Evolutionary conservation across 2,113 vertebrate species (phyloP).

Genomic region (Rhynchopsitta pachyrhyncha): DNA sequence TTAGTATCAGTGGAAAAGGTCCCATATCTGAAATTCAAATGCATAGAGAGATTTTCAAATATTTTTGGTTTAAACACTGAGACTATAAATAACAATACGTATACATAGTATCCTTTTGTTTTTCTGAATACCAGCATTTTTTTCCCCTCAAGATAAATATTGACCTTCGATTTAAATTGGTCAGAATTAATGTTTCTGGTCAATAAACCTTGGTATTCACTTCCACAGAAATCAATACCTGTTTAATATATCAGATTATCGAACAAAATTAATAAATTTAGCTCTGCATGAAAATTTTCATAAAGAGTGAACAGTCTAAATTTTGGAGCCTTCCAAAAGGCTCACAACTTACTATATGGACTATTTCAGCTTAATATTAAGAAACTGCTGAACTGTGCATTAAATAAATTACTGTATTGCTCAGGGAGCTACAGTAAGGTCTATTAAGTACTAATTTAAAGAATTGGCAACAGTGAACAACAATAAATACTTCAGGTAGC

Average conservation of each 20-base stretch:
- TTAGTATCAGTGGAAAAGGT: not conserved
- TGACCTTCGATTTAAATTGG: conserved; percentile 36
- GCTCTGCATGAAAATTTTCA: not conserved
- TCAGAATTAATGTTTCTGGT: conserved; percentile 32
- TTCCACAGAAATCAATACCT: not conserved
- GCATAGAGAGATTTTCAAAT: not conserved
- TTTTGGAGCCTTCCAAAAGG: not conserved
- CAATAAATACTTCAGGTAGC: conserved; percentile 70
- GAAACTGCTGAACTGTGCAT: conserved; percentile 47
- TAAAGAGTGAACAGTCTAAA: not conserved
- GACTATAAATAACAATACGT: not conserved
- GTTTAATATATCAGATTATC: conserved; percentile 31
- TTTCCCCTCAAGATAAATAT: not conserved
- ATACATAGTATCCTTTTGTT: not conserved
- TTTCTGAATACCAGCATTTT: not conserved
- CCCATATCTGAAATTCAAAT: not conserved
- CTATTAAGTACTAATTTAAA: conserved; percentile 69
- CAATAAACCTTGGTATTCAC: conserved; percentile 39
- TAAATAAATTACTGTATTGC: conserved; percentile 58
- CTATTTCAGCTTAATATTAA: conserved; percentile 12
- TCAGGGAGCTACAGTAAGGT: conserved; percentile 57
- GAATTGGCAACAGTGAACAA: conserved; percentile 54
- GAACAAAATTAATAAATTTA: conserved; percentile 3
- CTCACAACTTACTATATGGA: not conserved
- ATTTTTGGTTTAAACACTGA: not conserved